Evolutionary conservation across 2,888 invertebrate genomes (phyloP), one percentile per base, ranked within the genome.

Genomic region (Meteorus cinctellus): DNA sequence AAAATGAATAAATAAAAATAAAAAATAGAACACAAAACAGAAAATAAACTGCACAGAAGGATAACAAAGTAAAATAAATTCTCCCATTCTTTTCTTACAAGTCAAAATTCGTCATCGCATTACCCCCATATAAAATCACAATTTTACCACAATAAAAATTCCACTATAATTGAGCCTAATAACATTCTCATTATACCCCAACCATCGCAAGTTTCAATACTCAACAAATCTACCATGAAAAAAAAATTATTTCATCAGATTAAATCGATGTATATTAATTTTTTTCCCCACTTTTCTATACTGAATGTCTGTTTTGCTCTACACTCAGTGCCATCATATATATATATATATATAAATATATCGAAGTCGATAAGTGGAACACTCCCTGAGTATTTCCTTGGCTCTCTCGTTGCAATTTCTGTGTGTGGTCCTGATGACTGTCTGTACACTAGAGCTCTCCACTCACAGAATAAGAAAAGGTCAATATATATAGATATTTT

Each of bases 401-500:
- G 59, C 51, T 68, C 51, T 45, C 4, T 8, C 19, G 55, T 55
- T 70, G 69, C 69, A 34, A 70, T 70, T 70, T 70, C 69, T 59
- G 19, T 70, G 34, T 70, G 34, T 70, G 24, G 19, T 36, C 31
- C 36, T 19, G 34, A 62, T 24, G 31, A 19, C 31, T 29, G 8
- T 55, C 55, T 55, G 31, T 34, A 27, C 4, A 24, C 16, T 14
- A 14, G 24, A 14, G 24, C 14, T 45, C 27, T 31, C 19, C n/a
- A 31, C 10, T 51, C 19, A 55, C 27, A 55, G 6, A 31, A 59
- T 31, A 59, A 31, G 36, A 59, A 36, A 55, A 59, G 69, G 31
- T 59, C 24, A 34, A 36, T 34, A 34, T 34, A 59, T 34, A 70
- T 19, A 19, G 4, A 55, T 55, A 55, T 19, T 19, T 55, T 55